These are phyloP conservation scores for Garra rufa DNA, from an alignment of 2,113 vertebrate genomes.

Conservation along the genomic window DNA sequence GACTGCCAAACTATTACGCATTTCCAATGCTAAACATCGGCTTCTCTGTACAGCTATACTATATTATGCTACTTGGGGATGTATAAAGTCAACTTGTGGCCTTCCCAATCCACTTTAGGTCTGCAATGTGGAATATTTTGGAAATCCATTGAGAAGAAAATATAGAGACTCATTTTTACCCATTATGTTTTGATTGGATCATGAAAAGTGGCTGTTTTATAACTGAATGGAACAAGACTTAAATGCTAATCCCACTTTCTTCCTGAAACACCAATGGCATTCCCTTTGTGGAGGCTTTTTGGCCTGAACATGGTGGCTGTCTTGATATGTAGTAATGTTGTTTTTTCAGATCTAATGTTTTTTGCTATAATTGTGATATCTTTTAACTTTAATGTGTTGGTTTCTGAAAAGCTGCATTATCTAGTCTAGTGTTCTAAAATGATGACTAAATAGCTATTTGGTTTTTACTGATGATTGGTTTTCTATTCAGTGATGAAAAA, in stretches of 20 bases:
- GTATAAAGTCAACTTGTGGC: not conserved
- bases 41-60: not conserved
- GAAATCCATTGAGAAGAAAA: not conserved
- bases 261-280: not conserved
- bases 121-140: not conserved
- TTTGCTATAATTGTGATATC: not conserved
- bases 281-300: not conserved
- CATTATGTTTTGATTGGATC: not conserved
- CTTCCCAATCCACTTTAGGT: not conserved
- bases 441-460: not conserved
- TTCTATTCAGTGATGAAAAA: no score
- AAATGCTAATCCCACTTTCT: no score
- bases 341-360: not conserved
- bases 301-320: not conserved
- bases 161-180: not conserved
- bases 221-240: not conserved
- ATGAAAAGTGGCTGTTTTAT: not conserved
- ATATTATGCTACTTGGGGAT: not conserved
- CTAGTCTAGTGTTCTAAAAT: not conserved
- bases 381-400: not conserved
- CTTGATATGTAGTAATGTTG: not conserved
- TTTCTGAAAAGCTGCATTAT: not conserved
- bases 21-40: not conserved
- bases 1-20: not conserved
- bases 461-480: not conserved